Percentiles rank a stretch among this genome's conserved stretches.
These are phyloP conservation scores for Xenopus laevis DNA, from an alignment of 2,113 vertebrate species.

Conservation along the genomic window DNA sequence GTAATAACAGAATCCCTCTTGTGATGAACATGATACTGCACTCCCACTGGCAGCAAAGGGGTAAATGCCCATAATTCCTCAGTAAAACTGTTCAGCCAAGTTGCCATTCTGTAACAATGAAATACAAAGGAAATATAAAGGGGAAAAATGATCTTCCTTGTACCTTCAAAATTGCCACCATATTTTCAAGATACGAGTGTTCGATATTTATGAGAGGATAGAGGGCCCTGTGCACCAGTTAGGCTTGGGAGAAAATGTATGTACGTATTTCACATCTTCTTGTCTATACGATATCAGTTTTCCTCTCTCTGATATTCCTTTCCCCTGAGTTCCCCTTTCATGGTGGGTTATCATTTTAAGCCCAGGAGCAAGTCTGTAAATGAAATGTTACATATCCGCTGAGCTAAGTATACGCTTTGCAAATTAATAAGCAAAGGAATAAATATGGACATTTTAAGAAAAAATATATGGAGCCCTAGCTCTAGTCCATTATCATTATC, in stretches of 20 bases:
- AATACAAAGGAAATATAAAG: slow-evolving; percentile 29
- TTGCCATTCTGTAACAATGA: neutral
- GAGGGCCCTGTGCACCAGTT: slow-evolving; percentile 31
- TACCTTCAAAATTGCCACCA: slow-evolving; percentile 35
- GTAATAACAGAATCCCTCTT: neutral
- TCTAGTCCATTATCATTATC: no score
- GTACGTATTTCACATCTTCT: slow-evolving; percentile 34
- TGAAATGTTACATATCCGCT: slow-evolving; percentile 75
- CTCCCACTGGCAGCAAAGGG: neutral
- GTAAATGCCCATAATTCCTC: neutral
- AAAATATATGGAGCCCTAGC: no score
- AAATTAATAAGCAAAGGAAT: slow-evolving; percentile 73
- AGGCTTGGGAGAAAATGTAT: slow-evolving; percentile 34
- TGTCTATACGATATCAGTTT: slow-evolving; percentile 32
- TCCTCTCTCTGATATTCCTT: slow-evolving; percentile 40
- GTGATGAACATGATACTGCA: no score
- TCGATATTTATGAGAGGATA: slow-evolving; percentile 41
- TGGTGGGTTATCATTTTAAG: slow-evolving; percentile 63
- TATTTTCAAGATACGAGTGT: slow-evolving; percentile 30
- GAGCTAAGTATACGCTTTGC: slow-evolving; percentile 72
- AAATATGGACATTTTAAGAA: slow-evolving; percentile 28
- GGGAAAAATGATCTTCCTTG: slow-evolving; percentile 26
- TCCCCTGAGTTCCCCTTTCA: slow-evolving; percentile 56
- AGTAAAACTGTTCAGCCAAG: neutral
- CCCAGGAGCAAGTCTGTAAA: slow-evolving; percentile 69